phyloP scores from a whole-genome alignment of 2,113 vertebrate genomes.

The Crocuta crocuta region DNA sequence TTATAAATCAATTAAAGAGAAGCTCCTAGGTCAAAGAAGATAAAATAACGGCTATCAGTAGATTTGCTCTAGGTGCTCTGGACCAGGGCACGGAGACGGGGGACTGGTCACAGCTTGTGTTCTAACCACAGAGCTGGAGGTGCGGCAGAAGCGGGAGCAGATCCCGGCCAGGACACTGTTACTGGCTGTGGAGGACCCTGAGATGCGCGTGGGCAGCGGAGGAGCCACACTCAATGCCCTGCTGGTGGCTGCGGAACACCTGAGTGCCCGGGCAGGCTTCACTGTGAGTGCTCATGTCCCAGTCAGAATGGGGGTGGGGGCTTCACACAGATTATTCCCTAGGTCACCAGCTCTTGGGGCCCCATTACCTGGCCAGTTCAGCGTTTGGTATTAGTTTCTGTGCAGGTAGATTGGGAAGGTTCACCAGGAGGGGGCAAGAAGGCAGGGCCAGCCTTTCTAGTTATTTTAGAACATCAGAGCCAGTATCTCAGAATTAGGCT shows the following conservation, averaged over 20 bases:
- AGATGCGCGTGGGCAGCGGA: conserved; percentile 92
- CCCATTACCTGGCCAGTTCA: background rate
- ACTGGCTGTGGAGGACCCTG: conserved; percentile 92
- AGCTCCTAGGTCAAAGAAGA: background rate
- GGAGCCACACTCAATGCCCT: conserved; percentile 96
- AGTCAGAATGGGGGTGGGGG: background rate
- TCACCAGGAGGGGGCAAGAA: background rate
- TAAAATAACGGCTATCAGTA: background rate
- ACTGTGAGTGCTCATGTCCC: conserved; percentile 87
- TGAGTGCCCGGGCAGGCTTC: conserved; percentile 91
- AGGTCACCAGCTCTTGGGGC: background rate
- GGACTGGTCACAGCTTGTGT: background rate
- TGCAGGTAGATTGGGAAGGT: background rate
- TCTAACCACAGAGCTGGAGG: conserved; percentile 90
- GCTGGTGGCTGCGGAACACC: conserved; percentile 95
- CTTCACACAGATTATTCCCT: background rate
- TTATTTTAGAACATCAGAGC: background rate
- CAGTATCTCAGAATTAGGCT: background rate
- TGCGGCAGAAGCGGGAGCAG: conserved; percentile 89
- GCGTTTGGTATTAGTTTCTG: background rate
- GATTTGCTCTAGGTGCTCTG: background rate
- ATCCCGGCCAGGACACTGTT: conserved; percentile 87
- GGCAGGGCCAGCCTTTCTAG: background rate
- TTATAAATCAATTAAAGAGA: background rate
- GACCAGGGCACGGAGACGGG: background rate